These are phyloP conservation scores for Zeuzera pyrina DNA, from an alignment of 2,888 invertebrate genomes.

Conservation along the genomic window DNA sequence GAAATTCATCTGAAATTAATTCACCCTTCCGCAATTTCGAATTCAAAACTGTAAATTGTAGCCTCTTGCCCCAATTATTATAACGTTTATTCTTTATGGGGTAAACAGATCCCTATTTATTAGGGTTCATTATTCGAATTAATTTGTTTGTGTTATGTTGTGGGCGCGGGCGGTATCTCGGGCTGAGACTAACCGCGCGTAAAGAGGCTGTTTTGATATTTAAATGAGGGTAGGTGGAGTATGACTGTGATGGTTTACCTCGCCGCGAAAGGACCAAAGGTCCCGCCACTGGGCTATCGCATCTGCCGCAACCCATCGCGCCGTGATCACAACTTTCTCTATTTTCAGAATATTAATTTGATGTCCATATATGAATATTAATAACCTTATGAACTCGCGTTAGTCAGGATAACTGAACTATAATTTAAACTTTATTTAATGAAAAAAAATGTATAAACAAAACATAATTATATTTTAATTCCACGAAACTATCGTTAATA, in stretches of 20 bases:
- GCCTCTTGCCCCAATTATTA: slow-evolving; percentile 66
- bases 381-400: too few species aligned
- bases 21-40: slow-evolving; percentile 56
- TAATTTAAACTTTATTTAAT: too few species aligned
- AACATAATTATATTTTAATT: too few species aligned
- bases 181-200: slow-evolving; percentile 43
- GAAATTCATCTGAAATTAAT: slow-evolving; percentile 49
- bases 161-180: slow-evolving; percentile 34
- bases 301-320: too few species aligned
- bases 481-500: too few species aligned
- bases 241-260: slow-evolving; percentile 55
- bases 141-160: slow-evolving; percentile 72
- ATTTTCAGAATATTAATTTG: too few species aligned
- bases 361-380: too few species aligned
- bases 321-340: too few species aligned
- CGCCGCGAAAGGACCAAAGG: slow-evolving; percentile 15
- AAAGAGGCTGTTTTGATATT: slow-evolving; percentile 66
- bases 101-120: slow-evolving; percentile 70
- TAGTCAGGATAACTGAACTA: too few species aligned
- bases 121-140: slow-evolving; percentile 70
- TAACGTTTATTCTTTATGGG: slow-evolving; percentile 68
- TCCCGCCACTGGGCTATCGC: neutral
- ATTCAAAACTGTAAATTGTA: slow-evolving; percentile 62
- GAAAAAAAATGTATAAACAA: too few species aligned
- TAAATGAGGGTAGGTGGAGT: slow-evolving; percentile 62